A percentile compares a stretch with the other conserved stretches of the same genome.
phyloP scores from a whole-genome alignment of 2,797 vertebrate genomes.

The Protosalanx chinensis region DNA sequence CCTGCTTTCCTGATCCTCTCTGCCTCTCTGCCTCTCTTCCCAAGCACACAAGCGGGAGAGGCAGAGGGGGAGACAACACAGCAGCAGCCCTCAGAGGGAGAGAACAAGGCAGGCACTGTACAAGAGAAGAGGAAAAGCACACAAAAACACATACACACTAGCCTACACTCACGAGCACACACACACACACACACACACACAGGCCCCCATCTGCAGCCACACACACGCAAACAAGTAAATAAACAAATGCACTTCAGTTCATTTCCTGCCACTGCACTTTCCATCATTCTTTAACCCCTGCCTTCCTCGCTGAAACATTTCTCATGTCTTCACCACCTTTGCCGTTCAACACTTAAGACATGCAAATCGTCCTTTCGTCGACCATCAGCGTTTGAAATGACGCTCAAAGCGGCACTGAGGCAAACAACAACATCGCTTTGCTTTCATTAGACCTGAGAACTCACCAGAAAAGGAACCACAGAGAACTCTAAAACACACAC shows the following conservation, averaged over 20 bases:
- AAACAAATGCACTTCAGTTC: too few relatives aligned
- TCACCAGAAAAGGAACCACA: neutral
- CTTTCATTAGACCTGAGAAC: constrained; percentile 53
- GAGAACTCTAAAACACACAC: constrained; percentile 3
- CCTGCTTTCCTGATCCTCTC: constrained; percentile 33
- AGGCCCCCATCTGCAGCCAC: neutral
- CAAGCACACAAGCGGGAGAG: constrained; percentile 31
- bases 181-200: constrained; percentile 2
- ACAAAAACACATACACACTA: neutral
- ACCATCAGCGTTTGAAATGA: constrained; percentile 70
- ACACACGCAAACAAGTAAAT: neutral
- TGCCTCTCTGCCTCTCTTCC: constrained; percentile 45
- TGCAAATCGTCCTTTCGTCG: constrained; percentile 73
- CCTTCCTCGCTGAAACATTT: constrained; percentile 56
- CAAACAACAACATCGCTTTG: constrained; percentile 63
- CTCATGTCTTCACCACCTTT: constrained; percentile 38
- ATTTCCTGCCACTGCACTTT: neutral
- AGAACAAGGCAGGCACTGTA: constrained; percentile 44
- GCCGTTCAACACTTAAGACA: constrained; percentile 64
- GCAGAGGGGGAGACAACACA: constrained; percentile 47
- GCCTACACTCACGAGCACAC: neutral
- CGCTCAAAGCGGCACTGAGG: constrained; percentile 64
- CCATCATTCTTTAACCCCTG: constrained; percentile 42
- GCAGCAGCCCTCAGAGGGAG: constrained; percentile 53
- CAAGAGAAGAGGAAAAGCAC: neutral